Conservation (phyloP, 2,113 vertebrate genomes). For the Salminus brasiliensis region DNA sequence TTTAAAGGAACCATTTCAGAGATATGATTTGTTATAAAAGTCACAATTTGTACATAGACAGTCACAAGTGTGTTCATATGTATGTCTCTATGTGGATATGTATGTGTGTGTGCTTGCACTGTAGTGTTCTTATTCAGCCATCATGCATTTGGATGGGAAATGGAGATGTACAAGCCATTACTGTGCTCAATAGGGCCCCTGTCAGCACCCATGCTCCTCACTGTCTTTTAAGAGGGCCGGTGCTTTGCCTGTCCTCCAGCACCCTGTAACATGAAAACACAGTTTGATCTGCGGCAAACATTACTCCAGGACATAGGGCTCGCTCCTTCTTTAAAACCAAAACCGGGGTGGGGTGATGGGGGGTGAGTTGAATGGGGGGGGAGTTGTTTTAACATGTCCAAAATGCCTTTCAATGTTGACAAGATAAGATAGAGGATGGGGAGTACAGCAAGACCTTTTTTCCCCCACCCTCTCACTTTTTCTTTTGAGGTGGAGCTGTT, state of each 20-base stretch:
- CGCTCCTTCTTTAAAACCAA: slow-evolving; percentile 29
- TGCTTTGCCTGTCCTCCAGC: slow-evolving; percentile 46
- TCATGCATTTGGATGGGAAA: slow-evolving; percentile 61
- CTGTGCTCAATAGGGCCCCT: slow-evolving; percentile 66
- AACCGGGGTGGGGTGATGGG: neutral
- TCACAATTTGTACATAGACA: neutral
- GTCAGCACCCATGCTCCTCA: slow-evolving; percentile 74
- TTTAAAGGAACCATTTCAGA: no score
- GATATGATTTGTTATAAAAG: no score
- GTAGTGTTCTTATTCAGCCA: slow-evolving; percentile 5
- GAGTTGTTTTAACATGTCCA: slow-evolving; percentile 62
- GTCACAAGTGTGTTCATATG: neutral
- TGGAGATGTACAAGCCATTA: slow-evolving; percentile 72
- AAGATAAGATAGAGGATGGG: slow-evolving; percentile 51
- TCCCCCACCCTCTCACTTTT: neutral
- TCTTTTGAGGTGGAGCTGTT: slow-evolving; percentile 19
- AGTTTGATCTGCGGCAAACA: slow-evolving; percentile 38
- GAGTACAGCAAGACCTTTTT: slow-evolving; percentile 14
- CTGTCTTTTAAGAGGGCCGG: slow-evolving; percentile 66
- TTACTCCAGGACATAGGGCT: slow-evolving; percentile 26
- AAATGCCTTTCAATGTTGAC: slow-evolving; percentile 50
- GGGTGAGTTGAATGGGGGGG: neutral
- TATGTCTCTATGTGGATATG: neutral
- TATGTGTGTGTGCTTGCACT: neutral
- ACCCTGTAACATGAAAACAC: slow-evolving; percentile 34